Evolutionary conservation across 1,140 invertebrate genomes (phyloP), one percentile per base, ranked within the genome.

Genomic region (Pectinophora gossypiella): DNA sequence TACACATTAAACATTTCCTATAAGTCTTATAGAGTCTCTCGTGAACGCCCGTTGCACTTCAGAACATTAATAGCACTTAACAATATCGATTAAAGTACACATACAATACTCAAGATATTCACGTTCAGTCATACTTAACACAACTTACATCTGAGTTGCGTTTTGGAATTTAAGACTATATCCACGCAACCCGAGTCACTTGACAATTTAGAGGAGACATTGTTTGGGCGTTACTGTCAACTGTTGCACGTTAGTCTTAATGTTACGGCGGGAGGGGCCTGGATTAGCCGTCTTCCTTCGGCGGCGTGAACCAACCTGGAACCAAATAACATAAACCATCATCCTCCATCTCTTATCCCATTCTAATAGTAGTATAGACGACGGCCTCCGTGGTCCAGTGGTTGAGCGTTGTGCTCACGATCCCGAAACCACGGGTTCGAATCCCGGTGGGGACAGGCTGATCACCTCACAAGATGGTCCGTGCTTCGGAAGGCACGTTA

Each of bases 251-350:
- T 70, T 72, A 70, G 64, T 72, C 69, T 76, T 77, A 72, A 50
- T 50, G 47, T 71, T 64, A 64, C 38, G 47, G 57, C 58, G 53
- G 50, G 23, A 43, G 44, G 51, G 59, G 19, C 52, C 51, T 61
- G 67, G 61, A 88, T 94, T 95, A 95, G 89, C 94, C 94, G 84
- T 95, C 94, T 89, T 95, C 94, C 80, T 95, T 95, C 7, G 94
- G 94, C 18, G 94, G 94, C 64, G 94, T 95, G 72, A 95, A 95
- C 94, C 94, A 95, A 64, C 94, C 94, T 95, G 90, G 46, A 76
- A 82, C 70, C 59, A 53, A 63, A 67, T 61, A 56, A 51, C 38
- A 35, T 16, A n/a, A n/a, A n/a, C n/a, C n/a, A n/a, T n/a, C n/a
- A n/a, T n/a, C n/a, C n/a, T n/a, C n/a, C n/a, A n/a, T n/a, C n/a